Conservation (phyloP, 2,888 invertebrate species). For the Leptarthrus brevirostris region DNA sequence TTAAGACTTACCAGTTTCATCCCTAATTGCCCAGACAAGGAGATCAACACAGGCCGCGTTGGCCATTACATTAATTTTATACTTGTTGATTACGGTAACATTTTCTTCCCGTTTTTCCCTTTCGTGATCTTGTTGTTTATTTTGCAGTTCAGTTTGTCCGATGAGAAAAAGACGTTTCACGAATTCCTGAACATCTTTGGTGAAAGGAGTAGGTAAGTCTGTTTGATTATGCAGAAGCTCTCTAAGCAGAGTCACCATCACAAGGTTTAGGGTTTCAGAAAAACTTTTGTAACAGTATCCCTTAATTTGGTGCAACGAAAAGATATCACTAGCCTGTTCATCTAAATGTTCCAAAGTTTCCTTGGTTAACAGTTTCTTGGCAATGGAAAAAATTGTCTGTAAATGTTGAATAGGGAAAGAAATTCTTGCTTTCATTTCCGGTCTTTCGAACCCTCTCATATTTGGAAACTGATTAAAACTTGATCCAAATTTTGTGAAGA, state of each 20-base stretch:
- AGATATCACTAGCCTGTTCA: conserved; percentile 84
- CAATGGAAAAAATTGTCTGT: conserved; percentile 81
- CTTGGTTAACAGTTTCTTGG: conserved; percentile 87
- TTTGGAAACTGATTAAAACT: conserved; percentile 92
- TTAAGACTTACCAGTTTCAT: conserved; percentile 84
- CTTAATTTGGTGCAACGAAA: conserved; percentile 77
- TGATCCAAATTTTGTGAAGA: conserved; percentile 92
- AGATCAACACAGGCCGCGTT: conserved; percentile 98
- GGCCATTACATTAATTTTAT: conserved; percentile 95
- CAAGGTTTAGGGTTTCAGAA: conserved; percentile 93
- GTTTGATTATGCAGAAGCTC: conserved; percentile 91
- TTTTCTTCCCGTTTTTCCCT: conserved; percentile 85
- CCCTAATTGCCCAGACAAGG: conserved; percentile 97
- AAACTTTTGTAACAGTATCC: conserved; percentile 94
- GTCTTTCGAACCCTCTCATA: conserved; percentile 80
- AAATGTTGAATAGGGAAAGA: conserved; percentile 80
- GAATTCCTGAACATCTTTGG: conserved; percentile 93
- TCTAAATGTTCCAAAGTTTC: conserved; percentile 85
- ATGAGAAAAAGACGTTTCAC: conserved; percentile 89
- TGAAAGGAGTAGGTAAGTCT: conserved; percentile 89
- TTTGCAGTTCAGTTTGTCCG: conserved; percentile 93
- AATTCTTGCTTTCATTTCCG: conserved; percentile 72
- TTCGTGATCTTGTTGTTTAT: conserved; percentile 87
- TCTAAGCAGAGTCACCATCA: conserved; percentile 89
- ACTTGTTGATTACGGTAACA: conserved; percentile 79